phyloP scores from a whole-genome alignment of 2,113 vertebrate species.

The Hoplias malabaricus region DNA sequence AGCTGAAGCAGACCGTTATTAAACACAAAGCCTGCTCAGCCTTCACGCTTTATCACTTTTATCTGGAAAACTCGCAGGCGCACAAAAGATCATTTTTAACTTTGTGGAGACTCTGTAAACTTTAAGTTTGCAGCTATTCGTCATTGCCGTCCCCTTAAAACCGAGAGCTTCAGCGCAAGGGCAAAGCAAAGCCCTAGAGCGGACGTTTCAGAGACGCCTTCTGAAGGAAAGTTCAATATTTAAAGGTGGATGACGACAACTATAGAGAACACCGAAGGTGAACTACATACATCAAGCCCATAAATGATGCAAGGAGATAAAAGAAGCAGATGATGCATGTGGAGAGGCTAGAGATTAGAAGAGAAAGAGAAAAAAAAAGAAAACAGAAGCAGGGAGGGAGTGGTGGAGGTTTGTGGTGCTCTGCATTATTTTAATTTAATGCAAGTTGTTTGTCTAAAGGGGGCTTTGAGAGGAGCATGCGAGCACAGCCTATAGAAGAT shows the following conservation, averaged over 20 bases:
- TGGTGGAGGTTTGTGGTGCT: slow-evolving; percentile 37
- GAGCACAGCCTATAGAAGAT: neutral
- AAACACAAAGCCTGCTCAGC: neutral
- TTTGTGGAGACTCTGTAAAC: neutral
- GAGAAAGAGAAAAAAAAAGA: slow-evolving; percentile 34
- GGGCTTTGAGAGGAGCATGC: slow-evolving; percentile 24
- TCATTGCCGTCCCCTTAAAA: neutral
- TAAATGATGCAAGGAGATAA: slow-evolving; percentile 21
- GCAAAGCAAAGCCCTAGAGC: neutral
- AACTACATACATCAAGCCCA: slow-evolving; percentile 28
- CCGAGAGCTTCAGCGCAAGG: neutral
- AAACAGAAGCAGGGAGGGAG: slow-evolving; percentile 37
- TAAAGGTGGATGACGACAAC: slow-evolving; percentile 21
- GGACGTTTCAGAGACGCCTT: neutral
- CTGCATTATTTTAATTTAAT: slow-evolving; percentile 56
- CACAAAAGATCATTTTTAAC: neutral
- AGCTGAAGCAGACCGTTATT: no score
- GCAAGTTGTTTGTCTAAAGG: slow-evolving; percentile 46
- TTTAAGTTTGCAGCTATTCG: neutral
- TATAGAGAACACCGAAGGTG: slow-evolving; percentile 26
- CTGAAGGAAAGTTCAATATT: slow-evolving; percentile 22
- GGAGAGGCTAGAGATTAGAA: neutral
- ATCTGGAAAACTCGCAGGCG: neutral
- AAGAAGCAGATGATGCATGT: neutral
- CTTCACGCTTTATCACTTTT: neutral